These are phyloP conservation scores for Actenoides hombroni DNA, from an alignment of 2,113 vertebrate species.

Conservation along the genomic window DNA sequence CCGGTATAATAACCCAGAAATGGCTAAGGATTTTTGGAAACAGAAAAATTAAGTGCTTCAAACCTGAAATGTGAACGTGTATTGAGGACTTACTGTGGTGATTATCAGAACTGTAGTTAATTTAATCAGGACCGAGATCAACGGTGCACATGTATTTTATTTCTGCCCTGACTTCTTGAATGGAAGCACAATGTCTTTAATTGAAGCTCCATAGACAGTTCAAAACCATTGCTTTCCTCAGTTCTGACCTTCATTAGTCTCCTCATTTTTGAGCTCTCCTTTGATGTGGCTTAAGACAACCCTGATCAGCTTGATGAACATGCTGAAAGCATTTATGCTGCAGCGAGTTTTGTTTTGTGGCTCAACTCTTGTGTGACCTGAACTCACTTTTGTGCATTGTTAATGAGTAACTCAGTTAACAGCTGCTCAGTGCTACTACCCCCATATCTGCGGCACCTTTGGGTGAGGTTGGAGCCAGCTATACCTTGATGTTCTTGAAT, in stretches of 20 bases:
- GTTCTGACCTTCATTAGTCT: neutral
- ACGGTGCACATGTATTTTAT: neutral
- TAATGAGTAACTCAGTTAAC: neutral
- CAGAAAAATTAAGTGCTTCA: neutral
- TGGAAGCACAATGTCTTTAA: neutral
- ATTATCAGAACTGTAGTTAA: neutral
- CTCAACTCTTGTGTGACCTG: neutral
- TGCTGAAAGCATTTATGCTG: neutral
- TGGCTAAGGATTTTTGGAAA: neutral
- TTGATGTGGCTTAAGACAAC: neutral
- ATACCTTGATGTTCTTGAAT: neutral
- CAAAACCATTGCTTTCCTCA: neutral
- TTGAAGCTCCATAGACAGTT: neutral
- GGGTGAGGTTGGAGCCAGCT: neutral
- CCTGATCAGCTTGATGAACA: neutral
- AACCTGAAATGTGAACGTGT: neutral
- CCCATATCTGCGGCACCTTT: neutral
- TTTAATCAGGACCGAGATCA: neutral
- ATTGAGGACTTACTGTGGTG: rapidly evolving
- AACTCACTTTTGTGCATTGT: neutral
- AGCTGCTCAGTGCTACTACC: neutral
- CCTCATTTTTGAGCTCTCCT: neutral
- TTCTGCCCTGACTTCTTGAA: neutral
- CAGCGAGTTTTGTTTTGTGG: neutral
- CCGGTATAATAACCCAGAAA: neutral